phyloP scores from a whole-genome alignment of 2,888 invertebrate species.

The Lutraria lutraria region DNA sequence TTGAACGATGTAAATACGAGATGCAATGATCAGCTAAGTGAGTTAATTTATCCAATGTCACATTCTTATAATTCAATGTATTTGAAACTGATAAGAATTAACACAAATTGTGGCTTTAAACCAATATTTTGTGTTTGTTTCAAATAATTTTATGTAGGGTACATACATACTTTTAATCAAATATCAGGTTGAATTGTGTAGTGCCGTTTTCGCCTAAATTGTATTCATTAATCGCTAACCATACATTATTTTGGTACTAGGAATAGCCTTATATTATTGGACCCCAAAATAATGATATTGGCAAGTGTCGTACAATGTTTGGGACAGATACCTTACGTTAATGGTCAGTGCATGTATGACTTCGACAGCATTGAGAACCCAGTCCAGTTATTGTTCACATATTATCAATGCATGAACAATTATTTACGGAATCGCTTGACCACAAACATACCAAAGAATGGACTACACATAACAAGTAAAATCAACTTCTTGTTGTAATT shows the following conservation, averaged over 20 bases:
- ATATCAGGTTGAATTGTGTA: no score
- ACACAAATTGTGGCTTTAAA: neutral
- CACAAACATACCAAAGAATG: neutral
- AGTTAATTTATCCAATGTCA: neutral
- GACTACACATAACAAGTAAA: neutral
- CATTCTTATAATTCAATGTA: neutral
- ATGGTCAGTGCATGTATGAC: no score
- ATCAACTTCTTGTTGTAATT: neutral
- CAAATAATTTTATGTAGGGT: rapidly evolving
- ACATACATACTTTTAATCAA: neutral
- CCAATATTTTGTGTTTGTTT: neutral
- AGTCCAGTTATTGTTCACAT: neutral
- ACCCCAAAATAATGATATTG: no score
- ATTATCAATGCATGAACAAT: neutral
- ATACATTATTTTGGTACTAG: no score
- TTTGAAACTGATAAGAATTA: neutral
- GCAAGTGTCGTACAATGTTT: no score
- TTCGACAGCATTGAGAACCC: no score
- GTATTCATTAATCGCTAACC: no score
- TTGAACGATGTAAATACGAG: neutral
- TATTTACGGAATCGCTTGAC: neutral
- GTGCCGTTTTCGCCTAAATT: no score
- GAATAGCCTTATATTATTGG: no score
- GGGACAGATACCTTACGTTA: no score
- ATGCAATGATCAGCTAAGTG: neutral